Conservation (phyloP, 2,113 vertebrate genomes). For the Anser brachyrhynchus region DNA sequence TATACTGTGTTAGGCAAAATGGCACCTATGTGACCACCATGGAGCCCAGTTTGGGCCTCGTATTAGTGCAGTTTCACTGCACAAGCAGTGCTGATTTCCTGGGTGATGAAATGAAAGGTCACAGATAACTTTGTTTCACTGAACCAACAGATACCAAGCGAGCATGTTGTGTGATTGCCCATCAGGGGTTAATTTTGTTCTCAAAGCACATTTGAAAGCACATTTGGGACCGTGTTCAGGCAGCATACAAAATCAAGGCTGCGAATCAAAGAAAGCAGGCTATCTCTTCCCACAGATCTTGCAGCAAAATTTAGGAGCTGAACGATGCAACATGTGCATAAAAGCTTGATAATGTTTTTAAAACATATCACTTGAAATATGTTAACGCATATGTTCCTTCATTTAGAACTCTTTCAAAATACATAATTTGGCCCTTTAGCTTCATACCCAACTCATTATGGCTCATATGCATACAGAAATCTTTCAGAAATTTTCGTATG, state of each 20-base stretch:
- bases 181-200: constrained; percentile 53
- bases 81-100: background rate
- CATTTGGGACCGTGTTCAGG: constrained; percentile 55
- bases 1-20: background rate
- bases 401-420: constrained; percentile 54
- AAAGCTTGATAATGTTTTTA: constrained; percentile 71
- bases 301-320: constrained; percentile 59
- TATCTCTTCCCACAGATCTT: constrained; percentile 63
- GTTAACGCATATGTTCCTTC: constrained; percentile 67
- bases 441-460: constrained; percentile 49
- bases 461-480: constrained; percentile 15
- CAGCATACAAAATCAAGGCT: constrained; percentile 46
- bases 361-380: constrained; percentile 73
- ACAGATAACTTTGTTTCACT: background rate
- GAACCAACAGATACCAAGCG: background rate
- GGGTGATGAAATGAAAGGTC: background rate
- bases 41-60: background rate
- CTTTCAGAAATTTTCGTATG: background rate
- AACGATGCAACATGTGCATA: constrained; percentile 65
- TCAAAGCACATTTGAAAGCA: constrained; percentile 5
- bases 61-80: background rate
- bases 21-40: background rate
- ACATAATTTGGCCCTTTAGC: constrained; percentile 57
- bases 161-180: background rate
- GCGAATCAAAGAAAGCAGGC: constrained; percentile 61